Evolutionary conservation across 2,888 invertebrate genomes (phyloP).

Genomic region (Steinernema scapterisci): DNA sequence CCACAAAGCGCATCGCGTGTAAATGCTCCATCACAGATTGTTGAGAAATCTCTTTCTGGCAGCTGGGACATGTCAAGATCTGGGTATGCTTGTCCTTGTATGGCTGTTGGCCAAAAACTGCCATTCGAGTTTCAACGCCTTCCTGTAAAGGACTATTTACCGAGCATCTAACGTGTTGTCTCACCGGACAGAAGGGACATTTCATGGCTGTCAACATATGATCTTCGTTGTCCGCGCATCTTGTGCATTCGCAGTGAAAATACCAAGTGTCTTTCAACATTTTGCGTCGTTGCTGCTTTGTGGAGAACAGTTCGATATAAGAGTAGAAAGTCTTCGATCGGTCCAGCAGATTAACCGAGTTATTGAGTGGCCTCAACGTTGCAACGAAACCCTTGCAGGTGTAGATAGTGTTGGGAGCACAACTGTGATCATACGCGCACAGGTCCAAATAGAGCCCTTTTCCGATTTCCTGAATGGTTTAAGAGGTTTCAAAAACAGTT

Average conservation of each 20-base stretch:
- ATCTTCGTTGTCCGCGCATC: slow-evolving; percentile 62
- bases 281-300: slow-evolving; percentile 56
- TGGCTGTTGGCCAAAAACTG: slow-evolving; percentile 44
- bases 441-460: slow-evolving; percentile 67
- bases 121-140: slow-evolving; percentile 31
- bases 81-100: slow-evolving; percentile 48
- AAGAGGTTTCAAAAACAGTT: slow-evolving; percentile 33
- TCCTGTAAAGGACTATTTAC: slow-evolving; percentile 32
- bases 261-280: slow-evolving; percentile 65
- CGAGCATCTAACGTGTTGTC: background rate
- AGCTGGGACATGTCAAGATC: slow-evolving; percentile 50
- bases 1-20: slow-evolving; percentile 53
- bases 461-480: slow-evolving; percentile 61
- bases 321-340: slow-evolving; percentile 61
- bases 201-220: slow-evolving; percentile 59
- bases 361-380: slow-evolving; percentile 56
- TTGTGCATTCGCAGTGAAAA: slow-evolving; percentile 64
- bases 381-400: slow-evolving; percentile 61
- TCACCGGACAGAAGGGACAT: slow-evolving; percentile 57
- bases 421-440: slow-evolving; percentile 67
- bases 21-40: slow-evolving; percentile 48
- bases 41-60: slow-evolving; percentile 41
- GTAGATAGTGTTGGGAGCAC: slow-evolving; percentile 66
- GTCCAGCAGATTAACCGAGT: slow-evolving; percentile 58
- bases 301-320: slow-evolving; percentile 62